Evolutionary conservation across 2,888 invertebrate genomes (phyloP).

Genomic region (Cyclophora punctaria): DNA sequence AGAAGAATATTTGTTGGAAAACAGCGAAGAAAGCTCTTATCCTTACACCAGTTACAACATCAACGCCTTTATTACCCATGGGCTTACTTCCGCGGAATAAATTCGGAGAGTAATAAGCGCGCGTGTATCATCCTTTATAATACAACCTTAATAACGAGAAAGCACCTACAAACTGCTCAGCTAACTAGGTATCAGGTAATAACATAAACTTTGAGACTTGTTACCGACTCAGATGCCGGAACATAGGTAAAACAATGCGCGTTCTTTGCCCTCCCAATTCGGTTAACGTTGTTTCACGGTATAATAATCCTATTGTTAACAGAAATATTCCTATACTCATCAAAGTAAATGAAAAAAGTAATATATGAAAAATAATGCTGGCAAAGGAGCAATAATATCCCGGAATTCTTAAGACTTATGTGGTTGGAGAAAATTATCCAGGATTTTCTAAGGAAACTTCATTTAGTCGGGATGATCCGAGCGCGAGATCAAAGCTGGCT

Average conservation of each 20-base stretch:
- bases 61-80: not conserved
- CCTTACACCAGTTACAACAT: not conserved
- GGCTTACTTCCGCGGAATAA: not conserved
- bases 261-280: too few species aligned
- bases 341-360: too few species aligned
- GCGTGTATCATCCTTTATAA: not conserved
- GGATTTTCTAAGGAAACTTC: slow-evolving; percentile 20
- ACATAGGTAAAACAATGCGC: too few species aligned
- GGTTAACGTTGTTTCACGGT: too few species aligned
- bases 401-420: too few species aligned
- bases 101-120: not conserved
- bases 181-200: not conserved
- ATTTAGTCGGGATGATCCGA: slow-evolving; percentile 49
- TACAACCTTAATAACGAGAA: not conserved
- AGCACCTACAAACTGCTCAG: not conserved
- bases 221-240: not conserved
- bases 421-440: not conserved
- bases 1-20: not conserved
- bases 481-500: slow-evolving; percentile 33
- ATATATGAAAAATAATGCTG: too few species aligned
- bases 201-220: not conserved
- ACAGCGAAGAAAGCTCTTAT: not conserved
- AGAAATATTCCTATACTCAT: too few species aligned
- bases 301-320: too few species aligned
- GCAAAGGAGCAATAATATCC: too few species aligned